Evolutionary conservation across 2,113 vertebrate genomes (phyloP).

Genomic region (Nicator chloris): DNA sequence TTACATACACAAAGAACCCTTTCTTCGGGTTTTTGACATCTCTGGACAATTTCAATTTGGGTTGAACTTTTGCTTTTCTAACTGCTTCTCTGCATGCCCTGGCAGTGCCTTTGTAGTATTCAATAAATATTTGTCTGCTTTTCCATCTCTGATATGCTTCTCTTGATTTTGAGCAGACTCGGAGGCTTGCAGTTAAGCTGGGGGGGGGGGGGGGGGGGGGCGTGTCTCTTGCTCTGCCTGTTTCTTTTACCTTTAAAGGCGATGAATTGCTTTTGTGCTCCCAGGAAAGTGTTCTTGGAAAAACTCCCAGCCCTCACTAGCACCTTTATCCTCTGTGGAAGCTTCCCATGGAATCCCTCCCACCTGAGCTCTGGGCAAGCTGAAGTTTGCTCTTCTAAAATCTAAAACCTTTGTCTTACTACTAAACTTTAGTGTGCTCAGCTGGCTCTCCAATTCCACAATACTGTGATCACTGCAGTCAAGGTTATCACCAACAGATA

Average conservation of each 20-base stretch:
- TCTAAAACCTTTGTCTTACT: not conserved
- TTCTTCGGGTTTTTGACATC: not conserved
- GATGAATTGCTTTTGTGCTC: not conserved
- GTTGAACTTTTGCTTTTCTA: not conserved
- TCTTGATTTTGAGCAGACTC: not conserved
- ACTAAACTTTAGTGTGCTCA: not conserved
- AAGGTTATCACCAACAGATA: not conserved
- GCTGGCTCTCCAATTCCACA: not conserved
- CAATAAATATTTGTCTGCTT: not conserved
- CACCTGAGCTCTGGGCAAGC: not conserved
- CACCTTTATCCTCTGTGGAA: not conserved
- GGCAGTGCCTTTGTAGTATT: not conserved
- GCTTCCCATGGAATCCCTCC: not conserved
- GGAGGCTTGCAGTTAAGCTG: not conserved
- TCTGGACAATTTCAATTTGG: not conserved
- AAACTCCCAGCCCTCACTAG: not conserved
- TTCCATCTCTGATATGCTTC: not conserved
- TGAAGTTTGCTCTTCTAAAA: not conserved
- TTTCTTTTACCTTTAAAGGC: not conserved
- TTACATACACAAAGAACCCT: not conserved
- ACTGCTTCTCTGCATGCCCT: not conserved
- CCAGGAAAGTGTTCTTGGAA: not conserved
- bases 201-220: no score
- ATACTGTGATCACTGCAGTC: not conserved
- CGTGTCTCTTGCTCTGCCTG: not conserved